Evolutionary conservation across 2,888 invertebrate genomes (phyloP).

Genomic region (Caenorhabditis auriculariae): DNA sequence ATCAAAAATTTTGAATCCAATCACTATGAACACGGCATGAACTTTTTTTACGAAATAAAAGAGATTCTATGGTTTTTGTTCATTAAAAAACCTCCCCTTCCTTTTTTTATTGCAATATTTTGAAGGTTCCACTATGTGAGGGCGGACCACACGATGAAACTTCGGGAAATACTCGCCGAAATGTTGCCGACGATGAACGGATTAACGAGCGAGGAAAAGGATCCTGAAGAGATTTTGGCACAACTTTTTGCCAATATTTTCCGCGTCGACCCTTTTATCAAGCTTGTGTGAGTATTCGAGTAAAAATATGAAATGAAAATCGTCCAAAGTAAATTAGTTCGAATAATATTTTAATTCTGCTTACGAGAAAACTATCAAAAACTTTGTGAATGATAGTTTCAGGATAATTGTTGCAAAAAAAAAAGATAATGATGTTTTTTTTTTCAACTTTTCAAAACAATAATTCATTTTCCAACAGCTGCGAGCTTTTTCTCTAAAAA

Average conservation of each 20-base stretch:
- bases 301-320: too few relatives aligned
- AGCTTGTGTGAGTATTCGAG: conserved; percentile 62
- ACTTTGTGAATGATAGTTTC: too few relatives aligned
- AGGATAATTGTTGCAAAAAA: too few relatives aligned
- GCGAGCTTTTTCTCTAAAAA: too few relatives aligned
- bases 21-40: too few relatives aligned
- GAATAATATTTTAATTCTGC: too few relatives aligned
- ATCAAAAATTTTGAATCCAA: neutral
- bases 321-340: too few relatives aligned
- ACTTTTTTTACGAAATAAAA: neutral
- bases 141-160: conserved; percentile 92
- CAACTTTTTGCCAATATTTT: conserved; percentile 86
- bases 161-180: conserved; percentile 82
- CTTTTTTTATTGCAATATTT: neutral
- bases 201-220: conserved; percentile 76
- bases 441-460: conserved; percentile 2
- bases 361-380: too few relatives aligned
- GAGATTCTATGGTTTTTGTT: neutral
- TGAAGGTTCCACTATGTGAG: conserved; percentile 80
- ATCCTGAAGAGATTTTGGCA: conserved; percentile 95
- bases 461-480: too few relatives aligned
- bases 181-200: conserved; percentile 83
- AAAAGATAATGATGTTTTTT: too few relatives aligned
- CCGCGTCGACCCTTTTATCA: conserved; percentile 74
- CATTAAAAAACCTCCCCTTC: neutral